These are phyloP conservation scores for Antechinus stuartii DNA, from an alignment of 2,113 vertebrate genomes.

Conservation along the genomic window DNA sequence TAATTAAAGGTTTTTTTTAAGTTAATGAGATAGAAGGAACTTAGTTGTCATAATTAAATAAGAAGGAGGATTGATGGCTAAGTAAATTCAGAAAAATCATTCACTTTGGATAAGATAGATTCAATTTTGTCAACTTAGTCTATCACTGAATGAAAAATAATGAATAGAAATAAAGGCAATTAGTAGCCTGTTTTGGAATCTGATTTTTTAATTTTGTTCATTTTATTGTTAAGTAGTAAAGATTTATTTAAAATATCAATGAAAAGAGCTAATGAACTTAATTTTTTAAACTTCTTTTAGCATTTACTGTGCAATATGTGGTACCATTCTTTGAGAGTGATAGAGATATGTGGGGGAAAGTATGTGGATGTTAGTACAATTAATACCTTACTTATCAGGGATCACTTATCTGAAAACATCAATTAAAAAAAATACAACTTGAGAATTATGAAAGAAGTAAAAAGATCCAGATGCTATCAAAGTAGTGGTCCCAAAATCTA, in stretches of 20 bases:
- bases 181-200: constrained; percentile 46
- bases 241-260: constrained; percentile 24
- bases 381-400: constrained; percentile 1
- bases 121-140: background rate
- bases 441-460: background rate
- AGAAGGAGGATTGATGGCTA: constrained; percentile 39
- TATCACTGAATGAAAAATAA: constrained; percentile 8
- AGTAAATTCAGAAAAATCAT: constrained; percentile 46
- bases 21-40: constrained; percentile 51
- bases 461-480: background rate
- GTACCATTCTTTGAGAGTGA: background rate
- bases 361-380: constrained; percentile 1
- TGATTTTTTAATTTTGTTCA: constrained; percentile 13
- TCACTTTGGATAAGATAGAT: constrained; percentile 17
- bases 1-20: constrained; percentile 70
- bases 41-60: constrained; percentile 65
- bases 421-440: background rate
- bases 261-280: background rate
- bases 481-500: background rate
- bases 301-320: background rate
- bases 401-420: background rate
- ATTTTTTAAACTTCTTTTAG: constrained; percentile 33
- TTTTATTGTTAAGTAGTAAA: background rate
- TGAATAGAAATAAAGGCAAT: constrained; percentile 42
- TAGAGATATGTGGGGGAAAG: background rate